Evolutionary conservation across 2,888 invertebrate genomes (phyloP), one percentile per base, ranked within the genome.

Genomic region (Himalopsyche kuldschensis): DNA sequence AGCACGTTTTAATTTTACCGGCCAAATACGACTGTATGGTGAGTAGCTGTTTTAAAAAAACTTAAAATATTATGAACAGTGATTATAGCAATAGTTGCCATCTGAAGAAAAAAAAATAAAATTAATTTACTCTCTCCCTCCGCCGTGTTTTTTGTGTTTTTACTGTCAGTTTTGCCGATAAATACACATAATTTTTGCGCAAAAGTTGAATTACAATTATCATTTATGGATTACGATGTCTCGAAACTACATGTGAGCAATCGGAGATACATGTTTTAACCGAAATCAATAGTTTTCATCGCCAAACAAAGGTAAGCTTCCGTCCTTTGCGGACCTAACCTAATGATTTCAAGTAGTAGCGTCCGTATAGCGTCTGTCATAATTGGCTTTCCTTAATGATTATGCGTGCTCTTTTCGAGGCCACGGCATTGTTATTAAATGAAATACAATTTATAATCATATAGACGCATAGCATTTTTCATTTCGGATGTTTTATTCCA

Each of bases 261-360:
- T 89, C 90, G 88, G 89, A 89, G 90, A 91, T 91, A 90, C 89
- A 89, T 90, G 89, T 90, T 90, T 89, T 89, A 89, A 90, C 90
- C 91, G 91, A 92, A 91, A 92, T 92, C 92, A 90, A 92, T 92
- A 92, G 90, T 90, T 91, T 91, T 90, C 91, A 90, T 90, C 90
- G 90, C 90, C 90, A 90, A 91, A 91, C 91, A 92, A 92, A 92
- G 92, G 92, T 92, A 92, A 91, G 91, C 92, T 92, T 91, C 90
- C 91, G 91, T 91, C 91, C 90, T 90, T 90, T 89, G 88, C 89
- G 88, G 88, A 88, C 90, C 90, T 91, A 91, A 91, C 91, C 91
- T 92, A 85, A 91, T 91, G 91, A 91, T 90, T 91, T 90, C 79
- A 77, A 79, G 89, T 90, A 90, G 87, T 84, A 89, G 92, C 91